Evolutionary conservation across 2,888 invertebrate genomes (phyloP), one percentile per base, ranked within the genome.

Genomic region (Lochmaea crataegi): DNA sequence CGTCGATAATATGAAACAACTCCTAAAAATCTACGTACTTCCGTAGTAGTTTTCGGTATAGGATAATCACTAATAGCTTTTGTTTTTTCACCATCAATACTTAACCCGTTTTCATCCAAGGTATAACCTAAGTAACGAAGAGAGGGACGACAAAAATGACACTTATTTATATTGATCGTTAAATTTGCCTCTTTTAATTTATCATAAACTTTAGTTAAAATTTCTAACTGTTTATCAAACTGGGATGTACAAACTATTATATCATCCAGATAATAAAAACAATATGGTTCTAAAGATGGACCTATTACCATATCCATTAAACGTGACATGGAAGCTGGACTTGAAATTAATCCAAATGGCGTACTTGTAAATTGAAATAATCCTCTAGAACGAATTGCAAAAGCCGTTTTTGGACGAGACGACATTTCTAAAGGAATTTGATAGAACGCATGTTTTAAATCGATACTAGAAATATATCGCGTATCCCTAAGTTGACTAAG

Each of bases 381-480:
- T n/a, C n/a, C 75, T 18, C 14, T 32, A n/a, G 74, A 75, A 32
- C 56, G 58, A 1, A 74, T 69, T 18, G 75, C 61, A n/a, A n/a
- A n/a, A n/a, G n/a, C 42, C 16, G 38, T 38, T 11, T 63, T 63
- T 41, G 63, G 38, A 14, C 12, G 26, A 14, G 42, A 38, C 5
- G n/a, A 26, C 14, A 32, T 63, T 41, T 69, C 66, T 14, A 75
- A 61, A 6, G 80, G 80, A 22, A 84, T 76, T 68, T 84, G 83
- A 61, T 76, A 79, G 65, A 82, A 84, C 1, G 82, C 83, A 22
- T 60, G 61, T 42, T 77, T 76, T 4, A 81, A 63, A 71, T 85
- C 85, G 0, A 85, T 67, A 0, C 82, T 82, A 1, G 79, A 79
- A 11, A 86, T 77, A 63, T 77, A 85, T 26, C 75, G 71, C 6